phyloP scores from a whole-genome alignment of 2,888 invertebrate genomes.

The Himalopsyche kuldschensis region DNA sequence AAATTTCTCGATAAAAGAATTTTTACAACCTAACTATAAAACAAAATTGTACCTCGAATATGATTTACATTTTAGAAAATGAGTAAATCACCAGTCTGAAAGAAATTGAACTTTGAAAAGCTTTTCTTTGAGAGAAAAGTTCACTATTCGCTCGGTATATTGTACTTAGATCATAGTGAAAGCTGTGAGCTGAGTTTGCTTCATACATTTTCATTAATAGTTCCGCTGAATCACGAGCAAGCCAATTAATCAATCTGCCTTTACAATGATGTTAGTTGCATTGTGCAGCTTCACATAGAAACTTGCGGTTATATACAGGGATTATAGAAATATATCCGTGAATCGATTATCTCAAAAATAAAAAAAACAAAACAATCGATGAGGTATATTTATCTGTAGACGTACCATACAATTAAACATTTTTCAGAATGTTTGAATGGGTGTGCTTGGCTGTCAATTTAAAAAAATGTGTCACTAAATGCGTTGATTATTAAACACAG shows the following conservation, averaged over 20 bases:
- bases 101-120: neutral
- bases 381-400: too few relatives aligned
- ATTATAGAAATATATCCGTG: neutral
- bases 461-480: too few relatives aligned
- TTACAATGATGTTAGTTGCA: neutral
- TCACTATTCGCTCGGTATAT: neutral
- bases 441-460: too few relatives aligned
- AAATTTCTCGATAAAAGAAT: too few relatives aligned
- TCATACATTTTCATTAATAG: neutral
- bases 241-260: neutral
- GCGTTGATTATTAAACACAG: too few relatives aligned
- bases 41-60: too few relatives aligned
- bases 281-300: neutral
- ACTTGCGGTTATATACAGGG: neutral
- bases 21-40: too few relatives aligned
- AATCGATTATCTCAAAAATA: neutral
- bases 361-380: too few relatives aligned
- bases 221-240: neutral
- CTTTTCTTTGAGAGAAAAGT: neutral
- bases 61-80: neutral
- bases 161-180: neutral
- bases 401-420: too few relatives aligned
- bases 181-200: neutral
- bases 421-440: too few relatives aligned
- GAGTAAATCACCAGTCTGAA: neutral